A percentile compares a stretch with the other conserved stretches of the same genome.
phyloP scores from a whole-genome alignment of 2,113 vertebrate genomes.

The Vulpes ferrilata region DNA sequence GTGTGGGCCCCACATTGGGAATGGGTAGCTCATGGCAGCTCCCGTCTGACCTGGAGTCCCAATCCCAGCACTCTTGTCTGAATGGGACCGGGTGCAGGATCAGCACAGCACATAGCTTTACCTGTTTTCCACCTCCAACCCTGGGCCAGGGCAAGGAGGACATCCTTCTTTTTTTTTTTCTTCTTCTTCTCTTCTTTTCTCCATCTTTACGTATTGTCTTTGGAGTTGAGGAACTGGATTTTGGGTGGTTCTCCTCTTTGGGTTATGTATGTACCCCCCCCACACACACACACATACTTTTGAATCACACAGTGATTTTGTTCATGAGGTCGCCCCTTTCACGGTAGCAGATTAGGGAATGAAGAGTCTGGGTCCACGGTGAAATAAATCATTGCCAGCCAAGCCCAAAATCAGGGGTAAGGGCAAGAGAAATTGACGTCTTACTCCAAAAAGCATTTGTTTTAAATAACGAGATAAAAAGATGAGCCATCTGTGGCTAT shows the following conservation, averaged over 20 bases:
- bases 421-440: neutral
- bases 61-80: neutral
- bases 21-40: neutral
- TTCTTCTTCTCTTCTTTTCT: neutral
- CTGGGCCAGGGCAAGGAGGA: fast-evolving
- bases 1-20: neutral
- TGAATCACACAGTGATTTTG: neutral
- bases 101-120: neutral
- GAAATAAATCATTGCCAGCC: slow-evolving; percentile 10
- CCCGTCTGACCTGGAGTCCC: neutral
- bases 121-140: neutral
- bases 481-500: neutral
- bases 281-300: neutral
- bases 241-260: neutral
- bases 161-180: neutral
- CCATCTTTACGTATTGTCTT: neutral
- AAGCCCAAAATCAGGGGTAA: neutral
- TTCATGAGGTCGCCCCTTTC: neutral
- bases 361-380: neutral
- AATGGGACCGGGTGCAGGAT: neutral
- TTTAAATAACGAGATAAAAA: slow-evolving; percentile 16
- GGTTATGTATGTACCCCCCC: fast-evolving
- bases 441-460: neutral
- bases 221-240: neutral
- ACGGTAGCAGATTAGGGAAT: neutral